phyloP scores from a whole-genome alignment of 2,888 invertebrate genomes.

The Lasioglossum morio region DNA sequence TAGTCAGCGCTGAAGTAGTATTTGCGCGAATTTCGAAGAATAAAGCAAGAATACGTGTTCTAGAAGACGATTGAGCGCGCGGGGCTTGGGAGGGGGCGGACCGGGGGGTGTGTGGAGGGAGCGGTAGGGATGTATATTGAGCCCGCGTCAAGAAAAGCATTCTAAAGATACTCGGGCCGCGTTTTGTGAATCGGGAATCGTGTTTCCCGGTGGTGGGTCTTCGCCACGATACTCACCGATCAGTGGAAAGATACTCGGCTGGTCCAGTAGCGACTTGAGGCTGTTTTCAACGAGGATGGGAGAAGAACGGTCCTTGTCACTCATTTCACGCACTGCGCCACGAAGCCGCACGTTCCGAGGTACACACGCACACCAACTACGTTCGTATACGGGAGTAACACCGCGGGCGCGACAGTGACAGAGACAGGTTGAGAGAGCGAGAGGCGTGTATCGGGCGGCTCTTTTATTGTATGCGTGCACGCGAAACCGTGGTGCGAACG shows the following conservation, averaged over 20 bases:
- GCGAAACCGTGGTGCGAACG: constrained; percentile 4
- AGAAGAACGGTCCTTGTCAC: constrained; percentile 95
- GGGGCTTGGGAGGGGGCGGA: background rate
- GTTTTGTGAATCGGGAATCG: constrained; percentile 18
- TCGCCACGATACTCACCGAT: constrained; percentile 80
- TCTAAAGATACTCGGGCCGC: constrained; percentile 23
- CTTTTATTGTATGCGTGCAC: constrained; percentile 28
- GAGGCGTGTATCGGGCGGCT: constrained; percentile 34
- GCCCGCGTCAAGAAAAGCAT: constrained; percentile 25
- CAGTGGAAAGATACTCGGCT: constrained; percentile 87
- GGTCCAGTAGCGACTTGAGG: constrained; percentile 93
- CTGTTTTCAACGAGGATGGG: constrained; percentile 95
- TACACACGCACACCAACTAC: constrained; percentile 65
- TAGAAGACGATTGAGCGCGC: constrained; percentile 13
- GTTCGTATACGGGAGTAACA: constrained; percentile 50
- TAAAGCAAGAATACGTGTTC: constrained; percentile 41
- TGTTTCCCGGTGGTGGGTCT: background rate
- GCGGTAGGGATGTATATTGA: constrained; percentile 29
- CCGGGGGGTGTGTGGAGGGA: background rate
- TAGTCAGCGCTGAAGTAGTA: constrained; percentile 74
- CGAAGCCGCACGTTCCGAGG: constrained; percentile 70
- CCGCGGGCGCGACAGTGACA: constrained; percentile 32
- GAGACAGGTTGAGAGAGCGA: constrained; percentile 4
- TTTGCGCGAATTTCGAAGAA: constrained; percentile 70
- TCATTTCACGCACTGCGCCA: constrained; percentile 89